Conservation (phyloP, 2,797 vertebrate genomes). For the Zalophus californianus region DNA sequence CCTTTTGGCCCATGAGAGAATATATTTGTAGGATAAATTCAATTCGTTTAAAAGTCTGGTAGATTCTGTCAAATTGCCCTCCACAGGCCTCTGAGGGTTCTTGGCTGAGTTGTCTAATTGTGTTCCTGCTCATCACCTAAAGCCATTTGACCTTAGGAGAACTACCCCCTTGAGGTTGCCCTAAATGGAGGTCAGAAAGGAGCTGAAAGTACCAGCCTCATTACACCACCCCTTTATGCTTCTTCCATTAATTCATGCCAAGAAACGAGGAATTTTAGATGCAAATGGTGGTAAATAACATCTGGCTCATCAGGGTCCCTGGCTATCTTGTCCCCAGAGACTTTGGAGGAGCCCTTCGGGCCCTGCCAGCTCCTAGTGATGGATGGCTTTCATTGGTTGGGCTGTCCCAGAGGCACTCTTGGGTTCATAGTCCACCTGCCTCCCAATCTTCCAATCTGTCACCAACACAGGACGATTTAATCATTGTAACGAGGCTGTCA, state of each 20-base stretch:
- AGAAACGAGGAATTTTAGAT: slow-evolving; percentile 72
- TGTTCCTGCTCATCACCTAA: slow-evolving; percentile 17
- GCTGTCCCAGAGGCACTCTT: slow-evolving; percentile 47
- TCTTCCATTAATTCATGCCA: slow-evolving; percentile 61
- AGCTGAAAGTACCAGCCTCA: background rate
- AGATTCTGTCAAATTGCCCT: background rate
- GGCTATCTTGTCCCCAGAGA: slow-evolving; percentile 58
- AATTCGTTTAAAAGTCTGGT: background rate
- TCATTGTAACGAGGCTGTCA: slow-evolving; percentile 70
- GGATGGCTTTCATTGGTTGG: slow-evolving; percentile 56
- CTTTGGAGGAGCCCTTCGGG: background rate
- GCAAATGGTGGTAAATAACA: slow-evolving; percentile 69
- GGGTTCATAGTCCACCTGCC: slow-evolving; percentile 67
- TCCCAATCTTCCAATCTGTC: slow-evolving; percentile 70
- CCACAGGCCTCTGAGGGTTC: background rate
- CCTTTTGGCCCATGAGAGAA: background rate
- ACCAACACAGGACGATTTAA: slow-evolving; percentile 52
- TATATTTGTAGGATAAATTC: slow-evolving; percentile 25
- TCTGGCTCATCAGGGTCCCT: slow-evolving; percentile 66
- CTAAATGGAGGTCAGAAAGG: slow-evolving; percentile 60
- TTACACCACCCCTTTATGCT: background rate
- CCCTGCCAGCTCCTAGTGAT: slow-evolving; percentile 66
- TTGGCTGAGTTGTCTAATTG: background rate
- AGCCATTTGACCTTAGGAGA: slow-evolving; percentile 55
- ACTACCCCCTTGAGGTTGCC: background rate